Percentiles rank a stretch among this genome's conserved stretches.
Evolutionary conservation across 2,113 vertebrate genomes (phyloP).

Genomic region (Arvicanthis niloticus): DNA sequence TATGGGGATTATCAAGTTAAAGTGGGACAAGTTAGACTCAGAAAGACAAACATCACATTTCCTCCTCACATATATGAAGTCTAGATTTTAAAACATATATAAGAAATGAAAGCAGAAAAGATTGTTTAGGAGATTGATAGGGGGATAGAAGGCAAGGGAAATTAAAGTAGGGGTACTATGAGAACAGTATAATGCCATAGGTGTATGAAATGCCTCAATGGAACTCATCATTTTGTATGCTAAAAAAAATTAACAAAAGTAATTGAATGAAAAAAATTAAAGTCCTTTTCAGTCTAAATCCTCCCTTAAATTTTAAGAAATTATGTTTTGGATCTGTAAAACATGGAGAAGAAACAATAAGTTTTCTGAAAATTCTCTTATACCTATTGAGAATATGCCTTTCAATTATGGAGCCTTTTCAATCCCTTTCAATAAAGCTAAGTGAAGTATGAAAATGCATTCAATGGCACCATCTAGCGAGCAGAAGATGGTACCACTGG

Average conservation of each 20-base stretch:
- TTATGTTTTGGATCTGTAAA: not conserved
- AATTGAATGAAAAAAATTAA: not conserved
- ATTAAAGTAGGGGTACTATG: too few species aligned
- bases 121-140: not conserved
- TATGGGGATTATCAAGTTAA: not conserved
- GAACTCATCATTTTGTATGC: too few species aligned
- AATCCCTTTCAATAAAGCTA: not conserved
- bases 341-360: not conserved
- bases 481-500: not conserved
- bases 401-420: constrained; percentile 25
- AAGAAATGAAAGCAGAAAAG: not conserved
- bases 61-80: not conserved
- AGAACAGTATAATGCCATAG: not conserved
- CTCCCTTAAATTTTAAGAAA: not conserved
- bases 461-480: constrained; percentile 60
- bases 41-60: not conserved
- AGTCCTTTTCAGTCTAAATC: not conserved
- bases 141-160: not conserved
- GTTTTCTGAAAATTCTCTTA: constrained; percentile 27
- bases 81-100: not conserved
- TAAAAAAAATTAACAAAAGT: not conserved
- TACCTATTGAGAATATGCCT: not conserved
- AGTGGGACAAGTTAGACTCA: not conserved
- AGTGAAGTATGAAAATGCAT: not conserved
- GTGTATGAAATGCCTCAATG: not conserved